Evolutionary conservation across 2,113 vertebrate species (phyloP), one percentile per base, ranked within the genome.

Genomic region (Chaetura pelagica): DNA sequence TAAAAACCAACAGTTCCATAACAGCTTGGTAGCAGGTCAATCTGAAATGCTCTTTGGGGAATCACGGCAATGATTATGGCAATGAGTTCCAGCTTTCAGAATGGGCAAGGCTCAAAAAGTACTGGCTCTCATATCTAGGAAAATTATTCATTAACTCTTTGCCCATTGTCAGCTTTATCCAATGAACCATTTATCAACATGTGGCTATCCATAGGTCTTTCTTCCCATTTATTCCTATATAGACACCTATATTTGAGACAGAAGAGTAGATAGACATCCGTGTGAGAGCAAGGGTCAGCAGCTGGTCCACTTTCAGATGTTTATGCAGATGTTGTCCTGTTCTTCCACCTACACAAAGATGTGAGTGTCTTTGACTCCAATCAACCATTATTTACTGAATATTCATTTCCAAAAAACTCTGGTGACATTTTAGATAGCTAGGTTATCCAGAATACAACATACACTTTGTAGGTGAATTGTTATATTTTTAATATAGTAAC

Each of bases 401-500:
- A 92, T 75, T 82, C 19, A 61, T 82, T 84, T 92, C 40, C 57
- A 38, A 68, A 42, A 34, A 92, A 75, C 15, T 67, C 34, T 1
- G 4, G 32, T 75, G 52, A 59, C 27, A 55, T 82, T 90, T 93
- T 74, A 68, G 71, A 72, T 22, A 71, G 15, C 17, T 44, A 6
- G 0, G 23, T 44, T 55, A 88, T 35, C 35, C 23, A 66, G 23
- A 72, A 52, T 44, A 55, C 21, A 77, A 10, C 19, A 83, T 9
- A 22, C 4, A 74, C 4, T 4, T 16, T 61, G 48, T 18, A 87
- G 16, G 58, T 7, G 4, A 40, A 11, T 61, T 0, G 0, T 69
- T 85, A n/a, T 19, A 26, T 59, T 88, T 74, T 76, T 9, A 81
- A 75, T 23, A 49, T 72, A 8, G 9, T 82, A 38, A 38, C 38